Conservation (phyloP, 2,797 vertebrate genomes). For the Anolis apletophallus region DNA sequence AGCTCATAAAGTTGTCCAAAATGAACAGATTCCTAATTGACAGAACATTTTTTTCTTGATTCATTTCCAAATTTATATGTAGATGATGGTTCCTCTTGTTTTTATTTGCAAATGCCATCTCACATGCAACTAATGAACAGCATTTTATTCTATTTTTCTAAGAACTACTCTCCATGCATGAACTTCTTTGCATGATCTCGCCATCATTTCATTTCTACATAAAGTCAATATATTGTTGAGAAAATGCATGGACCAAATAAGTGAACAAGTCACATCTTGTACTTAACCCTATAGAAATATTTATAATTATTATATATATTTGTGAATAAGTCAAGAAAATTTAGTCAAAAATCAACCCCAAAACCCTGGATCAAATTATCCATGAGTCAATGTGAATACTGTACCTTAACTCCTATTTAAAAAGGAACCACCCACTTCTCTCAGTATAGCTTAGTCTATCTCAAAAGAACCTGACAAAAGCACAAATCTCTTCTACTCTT, state of each 20-base stretch:
- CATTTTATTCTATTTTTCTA: neutral
- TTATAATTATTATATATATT: neutral
- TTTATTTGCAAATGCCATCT: neutral
- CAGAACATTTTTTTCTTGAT: neutral
- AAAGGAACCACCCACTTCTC: too few species aligned
- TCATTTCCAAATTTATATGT: neutral
- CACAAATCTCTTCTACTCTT: too few species aligned
- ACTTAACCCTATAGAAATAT: constrained; percentile 23
- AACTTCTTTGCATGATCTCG: neutral
- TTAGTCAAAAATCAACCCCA: too few species aligned
- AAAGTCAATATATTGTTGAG: neutral
- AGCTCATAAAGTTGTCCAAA: neutral
- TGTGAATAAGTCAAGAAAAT: too few species aligned
- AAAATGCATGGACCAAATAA: constrained; percentile 1
- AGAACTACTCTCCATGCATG: neutral
- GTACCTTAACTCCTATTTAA: too few species aligned
- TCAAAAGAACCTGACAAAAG: too few species aligned
- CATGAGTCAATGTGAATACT: too few species aligned
- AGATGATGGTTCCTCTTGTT: neutral
- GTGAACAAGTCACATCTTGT: neutral
- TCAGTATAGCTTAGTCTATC: too few species aligned
- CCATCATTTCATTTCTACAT: constrained; percentile 8
- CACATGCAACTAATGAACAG: neutral
- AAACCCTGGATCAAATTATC: too few species aligned
- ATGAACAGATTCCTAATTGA: neutral